A percentile compares a stretch with the other conserved stretches of the same genome.
Conservation (phyloP, 2,888 invertebrate genomes). For the Microplitis deprimator region DNA sequence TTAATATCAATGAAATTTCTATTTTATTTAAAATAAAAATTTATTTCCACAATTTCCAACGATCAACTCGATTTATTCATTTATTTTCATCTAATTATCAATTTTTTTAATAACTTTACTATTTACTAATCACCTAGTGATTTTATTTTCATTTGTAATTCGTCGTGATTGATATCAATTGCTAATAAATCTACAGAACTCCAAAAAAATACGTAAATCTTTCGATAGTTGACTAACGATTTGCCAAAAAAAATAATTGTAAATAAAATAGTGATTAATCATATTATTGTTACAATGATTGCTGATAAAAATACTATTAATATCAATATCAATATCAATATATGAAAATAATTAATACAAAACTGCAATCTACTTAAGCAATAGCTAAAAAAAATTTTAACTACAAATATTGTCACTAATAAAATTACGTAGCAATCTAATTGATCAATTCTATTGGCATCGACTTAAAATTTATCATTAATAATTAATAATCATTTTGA, state of each 20-base stretch:
- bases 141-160: background rate
- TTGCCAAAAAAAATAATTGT: background rate
- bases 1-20: no score
- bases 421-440: conserved; percentile 4
- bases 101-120: background rate
- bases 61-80: background rate
- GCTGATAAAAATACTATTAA: background rate
- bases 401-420: conserved; percentile 5
- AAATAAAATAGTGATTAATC: background rate
- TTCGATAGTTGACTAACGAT: background rate
- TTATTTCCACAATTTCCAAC: background rate
- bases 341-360: background rate
- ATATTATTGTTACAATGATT: background rate
- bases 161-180: background rate
- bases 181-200: background rate
- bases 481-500: background rate
- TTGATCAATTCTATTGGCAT: conserved; percentile 9
- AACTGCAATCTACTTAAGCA: background rate
- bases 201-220: background rate
- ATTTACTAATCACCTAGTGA: background rate
- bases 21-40: no score
- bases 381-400: conserved; percentile 4
- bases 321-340: background rate
- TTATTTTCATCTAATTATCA: background rate
- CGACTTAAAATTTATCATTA: background rate